Evolutionary conservation across 1,140 invertebrate genomes (phyloP).

Genomic region (Magallana angulata): DNA sequence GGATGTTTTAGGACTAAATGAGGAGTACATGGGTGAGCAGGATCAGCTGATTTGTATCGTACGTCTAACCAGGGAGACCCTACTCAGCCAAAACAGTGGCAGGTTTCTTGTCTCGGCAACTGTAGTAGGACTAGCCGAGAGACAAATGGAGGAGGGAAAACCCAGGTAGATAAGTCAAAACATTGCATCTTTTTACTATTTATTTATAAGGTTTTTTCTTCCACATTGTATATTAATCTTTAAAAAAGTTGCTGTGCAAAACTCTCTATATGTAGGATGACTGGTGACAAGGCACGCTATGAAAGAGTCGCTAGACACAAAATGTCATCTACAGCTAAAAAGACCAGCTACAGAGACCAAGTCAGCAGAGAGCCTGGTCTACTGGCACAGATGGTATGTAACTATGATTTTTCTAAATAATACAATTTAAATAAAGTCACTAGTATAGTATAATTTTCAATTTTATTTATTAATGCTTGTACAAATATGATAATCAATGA

Average conservation of each 20-base stretch:
- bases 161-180: conserved; percentile 34
- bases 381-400: conserved; percentile 41
- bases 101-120: conserved; percentile 61
- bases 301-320: conserved; percentile 55
- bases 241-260: background rate
- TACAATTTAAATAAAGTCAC: no score
- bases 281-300: conserved; percentile 61
- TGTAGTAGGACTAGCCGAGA: conserved; percentile 66
- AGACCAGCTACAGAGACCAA: conserved; percentile 50
- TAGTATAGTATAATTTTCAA: no score
- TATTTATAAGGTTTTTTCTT: no score
- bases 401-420: no score
- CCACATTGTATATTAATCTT: background rate
- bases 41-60: conserved; percentile 61
- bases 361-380: conserved; percentile 42
- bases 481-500: no score
- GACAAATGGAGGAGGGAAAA: conserved; percentile 62
- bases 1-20: conserved; percentile 54
- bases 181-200: no score
- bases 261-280: conserved; percentile 52
- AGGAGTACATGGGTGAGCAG: conserved; percentile 61
- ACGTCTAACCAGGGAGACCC: conserved; percentile 62
- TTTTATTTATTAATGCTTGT: no score
- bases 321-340: conserved; percentile 44
- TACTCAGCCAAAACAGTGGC: conserved; percentile 54